Base-by-base conservation (phyloP, 2,888 invertebrate genomes). In the Arge pagana region DNA sequence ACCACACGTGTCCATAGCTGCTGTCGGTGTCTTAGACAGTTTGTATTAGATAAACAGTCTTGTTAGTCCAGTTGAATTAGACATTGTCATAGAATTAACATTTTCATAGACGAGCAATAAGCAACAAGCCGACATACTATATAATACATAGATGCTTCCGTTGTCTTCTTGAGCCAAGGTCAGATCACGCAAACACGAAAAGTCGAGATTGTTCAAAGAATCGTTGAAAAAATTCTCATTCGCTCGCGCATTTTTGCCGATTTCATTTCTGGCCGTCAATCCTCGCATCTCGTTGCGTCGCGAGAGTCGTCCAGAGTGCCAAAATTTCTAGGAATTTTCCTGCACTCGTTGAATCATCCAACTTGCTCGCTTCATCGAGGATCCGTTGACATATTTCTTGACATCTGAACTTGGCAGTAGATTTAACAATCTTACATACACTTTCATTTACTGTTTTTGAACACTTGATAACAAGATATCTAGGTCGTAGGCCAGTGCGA, bases 1-100 rank as follows among this genome's bases (percentile, higher is more conserved):
- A 45, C 35, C 45, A 23, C 33, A 45, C 23, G 45, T 45, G 33
- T 45, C 55, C 52, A 63, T 70, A 70, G 66, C 63, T 57, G 59
- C 66, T 67, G 60, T 70, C 65, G 65, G 65, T 70, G 67, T 70
- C 53, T 67, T 70, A 70, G 70, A 65, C 53, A 45, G 21, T 45
- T 45, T 45, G 33, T 45, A 45, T 35, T 45, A 45, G 45, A 33
- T 33, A 33, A 45, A 18, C 31, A 19, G 35, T 33, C 24, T 11
- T 45, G 4, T 35, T 45, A 45, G 45, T 33, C 45, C 15, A 45
- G 31, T 45, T 45, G 45, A 45, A 45, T 23, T 45, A 45, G 45
- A 45, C 23, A 10, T 45, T 35, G 16, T 33, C 15, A 45, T 45
- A 45, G 45, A 33, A 15, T 33, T 35, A 4, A 45, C 23, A 33